Conservation (phyloP, 1,140 invertebrate species). For the Meloidogyne hapla region DNA sequence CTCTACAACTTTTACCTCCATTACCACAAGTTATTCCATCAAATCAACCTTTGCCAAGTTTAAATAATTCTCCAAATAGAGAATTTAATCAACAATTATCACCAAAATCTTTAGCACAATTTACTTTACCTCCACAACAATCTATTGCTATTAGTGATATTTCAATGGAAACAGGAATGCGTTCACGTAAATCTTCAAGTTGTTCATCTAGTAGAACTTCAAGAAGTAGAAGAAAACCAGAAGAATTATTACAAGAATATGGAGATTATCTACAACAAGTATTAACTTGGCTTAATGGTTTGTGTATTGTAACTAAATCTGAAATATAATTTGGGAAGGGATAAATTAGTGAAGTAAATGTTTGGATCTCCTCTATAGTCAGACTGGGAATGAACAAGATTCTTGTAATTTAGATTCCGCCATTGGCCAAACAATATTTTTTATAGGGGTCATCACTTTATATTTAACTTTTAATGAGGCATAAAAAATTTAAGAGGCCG, state of each 20-base stretch:
- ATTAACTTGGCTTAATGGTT: conserved; percentile 24
- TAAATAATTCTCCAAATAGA: conserved; percentile 36
- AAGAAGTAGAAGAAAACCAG: conserved; percentile 41
- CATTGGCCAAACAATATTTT: no score
- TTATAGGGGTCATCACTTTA: no score
- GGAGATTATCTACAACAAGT: conserved; percentile 53
- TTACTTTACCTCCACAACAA: conserved; percentile 7
- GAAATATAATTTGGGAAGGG: conserved; percentile 38
- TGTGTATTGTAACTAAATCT: not conserved
- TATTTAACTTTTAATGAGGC: no score
- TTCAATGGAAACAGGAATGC: conserved; percentile 31
- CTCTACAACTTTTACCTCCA: conserved; percentile 13
- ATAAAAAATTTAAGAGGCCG: conserved; percentile 33
- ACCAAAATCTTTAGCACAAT: conserved; percentile 18
- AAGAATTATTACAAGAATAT: conserved; percentile 55
- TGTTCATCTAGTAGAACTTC: conserved; percentile 41
- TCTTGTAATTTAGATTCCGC: no score
- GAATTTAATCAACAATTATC: conserved; percentile 25
- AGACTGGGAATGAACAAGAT: no score
- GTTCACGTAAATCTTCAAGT: conserved; percentile 57
- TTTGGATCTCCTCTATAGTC: no score
- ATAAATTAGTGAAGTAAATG: no score
- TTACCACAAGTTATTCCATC: conserved; percentile 15
- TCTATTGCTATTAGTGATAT: not conserved
- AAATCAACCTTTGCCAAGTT: conserved; percentile 16